Evolutionary conservation across 2,797 vertebrate genomes (phyloP).

Genomic region (Falco biarmicus): DNA sequence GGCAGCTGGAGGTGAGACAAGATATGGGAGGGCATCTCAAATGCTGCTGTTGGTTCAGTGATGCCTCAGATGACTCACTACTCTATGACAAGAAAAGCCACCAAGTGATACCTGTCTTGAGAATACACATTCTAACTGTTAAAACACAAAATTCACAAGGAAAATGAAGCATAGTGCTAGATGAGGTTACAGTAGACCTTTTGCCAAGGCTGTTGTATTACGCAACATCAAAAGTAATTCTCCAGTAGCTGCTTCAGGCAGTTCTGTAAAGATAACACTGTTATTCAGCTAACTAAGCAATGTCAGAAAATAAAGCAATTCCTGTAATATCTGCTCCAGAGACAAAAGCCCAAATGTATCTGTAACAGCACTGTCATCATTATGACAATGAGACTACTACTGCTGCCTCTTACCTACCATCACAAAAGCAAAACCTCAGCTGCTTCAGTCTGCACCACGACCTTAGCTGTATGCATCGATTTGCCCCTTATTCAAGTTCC

Average conservation of each 20-base stretch:
- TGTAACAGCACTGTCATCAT: neutral
- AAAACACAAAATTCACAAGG: neutral
- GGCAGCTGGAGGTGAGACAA: neutral
- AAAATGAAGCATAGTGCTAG: neutral
- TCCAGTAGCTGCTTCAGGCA: rapidly evolving
- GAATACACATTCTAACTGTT: neutral
- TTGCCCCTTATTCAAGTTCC: neutral
- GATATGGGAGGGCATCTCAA: rapidly evolving
- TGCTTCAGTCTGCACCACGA: neutral
- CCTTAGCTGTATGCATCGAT: neutral
- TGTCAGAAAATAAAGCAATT: neutral
- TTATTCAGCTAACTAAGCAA: neutral
- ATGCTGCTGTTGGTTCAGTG: neutral
- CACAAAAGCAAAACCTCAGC: neutral
- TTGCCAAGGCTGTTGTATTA: neutral
- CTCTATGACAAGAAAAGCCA: neutral
- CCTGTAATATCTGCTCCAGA: neutral
- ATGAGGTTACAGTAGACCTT: neutral
- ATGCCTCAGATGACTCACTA: neutral
- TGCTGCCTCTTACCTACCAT: neutral
- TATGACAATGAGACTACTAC: neutral
- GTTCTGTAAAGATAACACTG: neutral
- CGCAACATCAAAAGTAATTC: neutral
- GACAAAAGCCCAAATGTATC: neutral
- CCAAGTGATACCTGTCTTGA: neutral